Evolutionary conservation across 2,797 vertebrate species (phyloP), one percentile per base, ranked within the genome.

Genomic region (Protosalanx chinensis): DNA sequence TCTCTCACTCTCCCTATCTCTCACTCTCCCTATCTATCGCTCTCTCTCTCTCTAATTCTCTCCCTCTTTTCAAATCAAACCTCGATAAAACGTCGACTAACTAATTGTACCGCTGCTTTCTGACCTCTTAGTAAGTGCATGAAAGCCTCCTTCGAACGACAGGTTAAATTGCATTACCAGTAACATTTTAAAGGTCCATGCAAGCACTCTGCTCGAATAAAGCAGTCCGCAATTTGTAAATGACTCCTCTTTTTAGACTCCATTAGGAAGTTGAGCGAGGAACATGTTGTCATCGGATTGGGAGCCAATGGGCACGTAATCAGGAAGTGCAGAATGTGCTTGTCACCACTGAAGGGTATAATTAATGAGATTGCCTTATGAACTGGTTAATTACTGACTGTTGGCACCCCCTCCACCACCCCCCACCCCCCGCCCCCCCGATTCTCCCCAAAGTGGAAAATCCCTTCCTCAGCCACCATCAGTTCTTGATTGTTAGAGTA

Each of bases 311-410:
- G 89, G 89, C 89, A 79, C 84, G 83, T 89, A 91, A 93, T 92
- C 88, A 93, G 90, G 86, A 92, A 79, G 61, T 89, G 82, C 88
- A 83, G 83, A 85, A 85, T 85, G 88, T 83, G 84, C 66, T 75
- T 51, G 82, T 76, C 78, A 72, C 78, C 76, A 83, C 84, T 84
- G 82, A 88, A 90, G 88, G 81, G 86, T 88, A 85, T 92, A 90
- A 93, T 93, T 92, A 90, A 90, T 87, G 80, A 90, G 86, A 91
- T 89, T 91, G 90, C 89, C 90, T 91, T 89, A 85, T 91, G 87
- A 93, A 92, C 90, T 88, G 88, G 81, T 90, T 93, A 93, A 94
- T 93, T 92, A 92, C 88, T 87, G 81, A 88, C 89, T 89, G 85
- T 88, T 91, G 86, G 88, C 91, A 1, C 23, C 23, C 23, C 23